Evolutionary conservation across 1,140 invertebrate species (phyloP), one percentile per base, ranked within the genome.

Genomic region (Drosophila watanabei): DNA sequence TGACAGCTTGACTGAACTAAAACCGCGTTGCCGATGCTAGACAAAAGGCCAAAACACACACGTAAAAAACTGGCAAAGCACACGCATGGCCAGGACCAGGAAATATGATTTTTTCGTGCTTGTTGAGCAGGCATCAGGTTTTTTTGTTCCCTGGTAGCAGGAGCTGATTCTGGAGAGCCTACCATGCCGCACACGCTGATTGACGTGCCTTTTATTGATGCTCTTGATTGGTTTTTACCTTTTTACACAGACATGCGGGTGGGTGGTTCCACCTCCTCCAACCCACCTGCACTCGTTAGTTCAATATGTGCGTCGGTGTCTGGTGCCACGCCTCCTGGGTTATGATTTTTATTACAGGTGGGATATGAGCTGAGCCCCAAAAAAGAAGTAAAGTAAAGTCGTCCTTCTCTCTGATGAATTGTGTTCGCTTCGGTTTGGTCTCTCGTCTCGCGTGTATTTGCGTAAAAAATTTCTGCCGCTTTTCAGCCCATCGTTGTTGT

Each of bases 151-250:
- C 43, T 14, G 46, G 46, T 2, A 30, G 30, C 56, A 61, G 58
- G 33, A 65, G 63, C 54, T 39, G 39, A 56, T 56, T 35, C 43
- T 54, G n/a, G 43, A 61, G 75, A 75, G 81, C 81, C 80, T 83
- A 76, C 63, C 68, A 52, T 65, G 65, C 46, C 70, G 71, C 79
- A 83, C 81, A 81, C 81, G 84, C 88, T 91, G 88, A 91, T 91
- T 91, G 82, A 91, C 88, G 87, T 88, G 80, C 83, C 86, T 91
- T 91, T 91, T 91, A 91, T 88, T 91, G 87, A 91, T 91, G 88
- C 87, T 91, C 88, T 91, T 91, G 88, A 91, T 91, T 91, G 88
- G 88, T 91, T 91, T 91, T 91, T 91, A 91, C 88, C 88, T 88
- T 91, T 82, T 91, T 73, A 71, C 59, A 60, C 61, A 77, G 64